Base-by-base conservation (phyloP, 2,797 vertebrate species). In the Dicrostonyx torquatus region DNA sequence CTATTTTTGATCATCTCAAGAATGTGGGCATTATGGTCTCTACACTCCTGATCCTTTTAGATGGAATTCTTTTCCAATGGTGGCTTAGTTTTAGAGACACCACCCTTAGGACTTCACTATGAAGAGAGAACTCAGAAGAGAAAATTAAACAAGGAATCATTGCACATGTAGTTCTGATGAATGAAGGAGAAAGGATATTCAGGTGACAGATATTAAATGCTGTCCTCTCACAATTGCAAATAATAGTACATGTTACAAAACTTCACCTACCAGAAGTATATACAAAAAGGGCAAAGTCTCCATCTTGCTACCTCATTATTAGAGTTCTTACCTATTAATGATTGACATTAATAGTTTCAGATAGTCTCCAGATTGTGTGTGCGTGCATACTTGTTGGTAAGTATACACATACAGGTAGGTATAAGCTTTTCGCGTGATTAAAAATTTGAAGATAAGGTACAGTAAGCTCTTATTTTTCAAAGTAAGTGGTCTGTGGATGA, bases 41-140 rank as follows among this genome's bases (percentile, higher is more conserved):
- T 4, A 26, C 2, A 11, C 53, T 82, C n/a, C 12, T 0, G 6
- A 8, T 8, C 8, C 29, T 37, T 3, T 0, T 5, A 0, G 8
- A 4, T 55, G 20, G 13, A 9, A 2, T 29, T 31, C 58, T 76
- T 60, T 68, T 37, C 40, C 77, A 48, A 4, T 18, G 24, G 40
- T 34, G 29, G 43, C 34, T 85, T 18, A 62, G 37, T 84, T 20
- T 7, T n/a, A 62, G 79, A 78, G 66, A 37, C 4, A 4, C 0
- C 0, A 18, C 7, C 70, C 50, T 45, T 40, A 79, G 60, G 14
- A 37, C 76, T 66, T 34, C 15, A 12, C 40, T 66, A 79, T 29
- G 34, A 68, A 34, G 31, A 37, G 26, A 40, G 45, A 87, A 40
- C 48, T 55, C 24, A 83, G 55, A 34, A 34, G 77, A 62, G 58